These are phyloP conservation scores for Sialis fuliginosa DNA, from an alignment of 2,888 invertebrate species.

Conservation along the genomic window DNA sequence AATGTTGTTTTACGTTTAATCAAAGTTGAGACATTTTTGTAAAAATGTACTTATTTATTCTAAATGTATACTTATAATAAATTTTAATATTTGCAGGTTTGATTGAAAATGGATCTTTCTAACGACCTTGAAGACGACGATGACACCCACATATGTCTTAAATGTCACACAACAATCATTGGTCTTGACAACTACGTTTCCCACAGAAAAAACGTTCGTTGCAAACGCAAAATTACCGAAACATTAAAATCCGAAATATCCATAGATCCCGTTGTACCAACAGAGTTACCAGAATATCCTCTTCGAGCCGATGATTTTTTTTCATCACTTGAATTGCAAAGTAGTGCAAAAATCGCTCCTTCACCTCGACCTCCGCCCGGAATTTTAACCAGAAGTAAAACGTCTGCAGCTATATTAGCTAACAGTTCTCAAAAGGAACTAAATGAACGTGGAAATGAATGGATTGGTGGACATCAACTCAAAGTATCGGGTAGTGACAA, in stretches of 20 bases:
- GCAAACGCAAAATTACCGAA: slow-evolving; percentile 19
- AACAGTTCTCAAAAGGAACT: neutral
- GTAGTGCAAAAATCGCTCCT: slow-evolving; percentile 41
- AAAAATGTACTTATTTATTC: neutral
- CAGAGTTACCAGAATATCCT: slow-evolving; percentile 33
- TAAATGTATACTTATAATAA: neutral
- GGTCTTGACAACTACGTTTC: slow-evolving; percentile 76
- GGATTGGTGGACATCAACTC: slow-evolving; percentile 41
- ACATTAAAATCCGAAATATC: slow-evolving; percentile 19
- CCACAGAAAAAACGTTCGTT: slow-evolving; percentile 60
- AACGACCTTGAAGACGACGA: slow-evolving; percentile 47
- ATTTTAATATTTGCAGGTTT: neutral
- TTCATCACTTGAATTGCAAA: slow-evolving; percentile 62
- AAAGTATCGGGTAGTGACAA: slow-evolving; percentile 35
- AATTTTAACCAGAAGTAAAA: slow-evolving; percentile 27
- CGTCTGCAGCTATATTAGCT: slow-evolving; percentile 21
- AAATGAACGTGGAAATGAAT: slow-evolving; percentile 13
- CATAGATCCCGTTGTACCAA: slow-evolving; percentile 18
- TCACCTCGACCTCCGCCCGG: slow-evolving; percentile 18
- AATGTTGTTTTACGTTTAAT: too few relatives aligned
- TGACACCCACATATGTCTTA: slow-evolving; percentile 75
- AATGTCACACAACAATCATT: slow-evolving; percentile 63
- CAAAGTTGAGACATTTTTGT: too few relatives aligned
- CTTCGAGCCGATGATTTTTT: slow-evolving; percentile 75
- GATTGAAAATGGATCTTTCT: slow-evolving; percentile 23